These are phyloP conservation scores for Hippolais icterina DNA, from an alignment of 2,113 vertebrate species.

Conservation along the genomic window DNA sequence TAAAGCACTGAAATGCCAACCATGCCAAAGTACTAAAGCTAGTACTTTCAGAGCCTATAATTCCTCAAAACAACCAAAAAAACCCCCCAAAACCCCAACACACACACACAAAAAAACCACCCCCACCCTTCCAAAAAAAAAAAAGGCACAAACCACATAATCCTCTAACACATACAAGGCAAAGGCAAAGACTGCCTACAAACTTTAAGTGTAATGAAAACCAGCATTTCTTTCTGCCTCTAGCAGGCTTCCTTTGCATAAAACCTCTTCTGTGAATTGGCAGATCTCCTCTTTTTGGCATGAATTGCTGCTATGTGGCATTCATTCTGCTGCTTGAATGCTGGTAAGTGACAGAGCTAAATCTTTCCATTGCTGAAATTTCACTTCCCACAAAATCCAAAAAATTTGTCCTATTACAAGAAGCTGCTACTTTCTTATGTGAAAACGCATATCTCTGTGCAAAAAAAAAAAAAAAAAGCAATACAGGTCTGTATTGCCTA, in stretches of 20 bases:
- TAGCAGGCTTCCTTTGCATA: slow-evolving; percentile 11
- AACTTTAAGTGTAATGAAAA: slow-evolving; percentile 34
- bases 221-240: slow-evolving; percentile 29
- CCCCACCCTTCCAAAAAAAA: too few relatives aligned
- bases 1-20: background rate
- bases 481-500: background rate
- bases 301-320: background rate
- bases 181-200: slow-evolving; percentile 29
- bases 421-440: background rate
- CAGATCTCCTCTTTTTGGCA: slow-evolving; percentile 13
- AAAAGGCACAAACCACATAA: background rate
- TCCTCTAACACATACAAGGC: background rate
- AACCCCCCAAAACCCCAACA: background rate
- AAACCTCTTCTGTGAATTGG: slow-evolving; percentile 40
- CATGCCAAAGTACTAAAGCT: background rate
- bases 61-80: background rate
- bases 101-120: background rate
- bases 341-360: slow-evolving; percentile 22
- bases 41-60: background rate
- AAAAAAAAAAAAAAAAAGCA: background rate
- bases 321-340: slow-evolving; percentile 10
- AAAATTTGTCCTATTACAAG: background rate
- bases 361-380: slow-evolving; percentile 3
- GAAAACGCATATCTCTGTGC: background rate
- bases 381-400: slow-evolving; percentile 3